Conservation (phyloP, 2,888 invertebrate genomes). For the Alcis repandata region DNA sequence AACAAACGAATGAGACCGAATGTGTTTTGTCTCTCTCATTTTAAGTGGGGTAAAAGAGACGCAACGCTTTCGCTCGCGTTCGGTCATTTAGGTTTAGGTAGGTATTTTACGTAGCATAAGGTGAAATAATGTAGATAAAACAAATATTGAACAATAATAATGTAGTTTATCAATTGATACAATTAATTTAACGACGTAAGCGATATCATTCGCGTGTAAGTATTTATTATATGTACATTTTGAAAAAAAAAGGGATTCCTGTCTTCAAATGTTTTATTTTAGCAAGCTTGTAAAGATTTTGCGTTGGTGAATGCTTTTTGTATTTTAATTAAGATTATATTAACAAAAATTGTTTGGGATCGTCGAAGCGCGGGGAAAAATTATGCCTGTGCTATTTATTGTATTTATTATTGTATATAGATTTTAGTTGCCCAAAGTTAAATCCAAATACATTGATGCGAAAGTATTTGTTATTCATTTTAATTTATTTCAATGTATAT, state of each 20-base stretch:
- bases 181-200: conserved; percentile 47
- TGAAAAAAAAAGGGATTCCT: conserved; percentile 65
- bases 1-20: too few species aligned
- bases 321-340: conserved; percentile 55
- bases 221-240: conserved; percentile 83
- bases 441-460: conserved; percentile 81
- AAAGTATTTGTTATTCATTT: conserved; percentile 57
- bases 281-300: conserved; percentile 74
- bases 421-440: conserved; percentile 82
- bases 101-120: neutral
- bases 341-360: conserved; percentile 44
- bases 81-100: too few species aligned
- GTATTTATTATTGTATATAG: conserved; percentile 79
- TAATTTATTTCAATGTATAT: conserved; percentile 62
- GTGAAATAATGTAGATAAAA: neutral
- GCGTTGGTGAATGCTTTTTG: conserved; percentile 70
- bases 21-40: too few species aligned
- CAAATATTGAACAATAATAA: neutral
- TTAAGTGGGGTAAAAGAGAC: too few species aligned
- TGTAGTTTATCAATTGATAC: conserved; percentile 46
- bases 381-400: conserved; percentile 62
- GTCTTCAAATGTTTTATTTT: conserved; percentile 68
- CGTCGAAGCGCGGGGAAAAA: conserved; percentile 44
- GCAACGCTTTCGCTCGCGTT: too few species aligned
- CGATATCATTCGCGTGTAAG: conserved; percentile 77